Base-by-base conservation (phyloP, 2,888 invertebrate species). In the Drosophila anceps region DNA sequence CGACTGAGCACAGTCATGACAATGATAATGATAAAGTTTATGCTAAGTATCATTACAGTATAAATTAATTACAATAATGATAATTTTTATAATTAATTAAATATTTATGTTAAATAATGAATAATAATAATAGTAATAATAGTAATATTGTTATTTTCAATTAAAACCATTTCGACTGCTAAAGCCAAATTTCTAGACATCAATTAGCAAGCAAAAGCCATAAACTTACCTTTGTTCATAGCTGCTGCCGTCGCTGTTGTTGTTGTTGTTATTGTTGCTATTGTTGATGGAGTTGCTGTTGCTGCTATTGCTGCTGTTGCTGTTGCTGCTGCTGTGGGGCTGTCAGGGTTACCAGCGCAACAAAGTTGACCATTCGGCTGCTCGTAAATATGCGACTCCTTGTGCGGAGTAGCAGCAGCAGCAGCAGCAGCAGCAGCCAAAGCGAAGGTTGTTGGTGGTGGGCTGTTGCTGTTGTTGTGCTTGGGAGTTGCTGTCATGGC, bases 301-400 rank as follows among this genome's bases (percentile, higher is more conserved):
- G 66, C 2, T 53, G 66, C 12, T 64, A 66, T 13, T 59, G 67
- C 39, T 62, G 69, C 3, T 33, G 58, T 5, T 58, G 37, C 7
- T 54, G 63, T 2, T 61, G 70, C 5, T 59, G 64, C 24, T 62
- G 57, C 5, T 60, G 46, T 54, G 59, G 80, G 59, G 44, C 60
- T 76, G 78, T 9, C 46, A 60, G 72, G 57, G 83, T 82, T 79
- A 70, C 67, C 67, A 67, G 24, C 48, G 73, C 70, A 59, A 84
- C 74, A 61, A 24, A 67, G 72, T 69, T 76, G 88, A 50, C 74
- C 80, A 43, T 85, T 89, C 57, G 74, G 37, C 46, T 82, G 68
- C 69, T 80, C 88, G 88, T 88, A 90, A 90, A 88, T 79, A 73
- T 60, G 69, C 50, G 76, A 90, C 67, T 90, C 79, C 74, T 79